These are phyloP conservation scores for Danio jaintianensis DNA, from an alignment of 2,797 vertebrate species.

Conservation along the genomic window DNA sequence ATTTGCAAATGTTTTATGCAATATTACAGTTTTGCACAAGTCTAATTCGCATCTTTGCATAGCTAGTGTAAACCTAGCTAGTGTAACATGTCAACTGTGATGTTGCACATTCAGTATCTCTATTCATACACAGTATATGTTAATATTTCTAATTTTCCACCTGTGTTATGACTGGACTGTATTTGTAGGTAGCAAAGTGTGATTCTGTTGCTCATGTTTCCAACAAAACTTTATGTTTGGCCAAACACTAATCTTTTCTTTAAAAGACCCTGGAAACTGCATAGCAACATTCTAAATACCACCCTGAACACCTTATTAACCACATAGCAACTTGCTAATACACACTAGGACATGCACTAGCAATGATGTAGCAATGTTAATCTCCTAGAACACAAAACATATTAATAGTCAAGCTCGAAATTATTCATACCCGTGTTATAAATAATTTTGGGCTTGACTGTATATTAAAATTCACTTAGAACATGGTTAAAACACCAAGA, in stretches of 20 bases:
- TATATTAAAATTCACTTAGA: background rate
- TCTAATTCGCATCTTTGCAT: too few species aligned
- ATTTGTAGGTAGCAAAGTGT: background rate
- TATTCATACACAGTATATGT: background rate
- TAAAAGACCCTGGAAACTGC: background rate
- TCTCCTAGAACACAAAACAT: too few species aligned
- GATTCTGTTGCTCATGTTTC: background rate
- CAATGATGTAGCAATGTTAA: too few species aligned
- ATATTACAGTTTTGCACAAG: too few species aligned
- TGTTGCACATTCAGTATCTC: background rate
- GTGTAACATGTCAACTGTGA: slow-evolving; percentile 12
- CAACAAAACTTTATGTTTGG: too few species aligned
- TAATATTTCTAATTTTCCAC: background rate
- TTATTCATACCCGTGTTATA: too few species aligned
- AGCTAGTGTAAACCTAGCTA: too few species aligned
- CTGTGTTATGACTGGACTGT: background rate
- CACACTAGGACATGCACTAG: background rate
- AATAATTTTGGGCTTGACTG: too few species aligned
- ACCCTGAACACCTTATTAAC: background rate
- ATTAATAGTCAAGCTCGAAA: too few species aligned
- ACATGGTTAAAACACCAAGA: too few species aligned
- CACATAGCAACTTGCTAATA: background rate
- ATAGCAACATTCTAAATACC: background rate
- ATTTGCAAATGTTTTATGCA: too few species aligned
- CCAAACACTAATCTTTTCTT: too few species aligned